Base-by-base conservation (phyloP, 2,888 invertebrate species). In the Torymus aiolomorphi region DNA sequence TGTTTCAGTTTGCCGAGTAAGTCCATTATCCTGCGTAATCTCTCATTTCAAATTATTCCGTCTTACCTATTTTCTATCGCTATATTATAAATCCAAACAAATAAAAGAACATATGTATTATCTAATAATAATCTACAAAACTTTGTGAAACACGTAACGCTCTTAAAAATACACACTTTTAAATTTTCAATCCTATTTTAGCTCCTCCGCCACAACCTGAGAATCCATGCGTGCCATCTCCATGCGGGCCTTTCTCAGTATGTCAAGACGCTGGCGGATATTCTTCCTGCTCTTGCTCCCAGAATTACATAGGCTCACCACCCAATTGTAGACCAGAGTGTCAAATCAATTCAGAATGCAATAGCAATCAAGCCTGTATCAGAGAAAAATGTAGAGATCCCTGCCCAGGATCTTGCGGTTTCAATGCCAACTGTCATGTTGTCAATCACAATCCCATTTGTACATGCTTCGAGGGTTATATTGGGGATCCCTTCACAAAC, bases 341-440 rank as follows among this genome's bases (percentile, higher is more conserved):
- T 90, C 92, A 95, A 2, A 89, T 95, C 8, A 96, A 95, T 88
- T 92, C 94, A 0, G 96, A 96, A 86, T 97, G 97, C 89, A 91
- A 94, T 2, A 90, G 92, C 69, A 94, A 94, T 85, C 94, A 94
- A 86, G 94, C 96, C 20, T 97, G 97, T 87, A 91, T 95, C 51
- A 93, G 94, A 84, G 94, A 94, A 78, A 96, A 95, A 91, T 97
- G 97, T 87, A 90, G 93, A n/a, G 94, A 97, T 90, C 96, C 97
- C 14, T 97, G 96, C 87, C 95, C 95, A 11, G 96, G 96, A 13
- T 95, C 95, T 8, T 96, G 95, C 86, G 95, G 95, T 65, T 86
- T 93, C 79, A 92, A 93, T 85, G 92, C 95, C 76, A 91, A 92
- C 83, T 94, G 95, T 86, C 89, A 89, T 59, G 94, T 96, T 8